Conservation (phyloP, 2,797 vertebrate genomes). For the Macropus fuliginosus region DNA sequence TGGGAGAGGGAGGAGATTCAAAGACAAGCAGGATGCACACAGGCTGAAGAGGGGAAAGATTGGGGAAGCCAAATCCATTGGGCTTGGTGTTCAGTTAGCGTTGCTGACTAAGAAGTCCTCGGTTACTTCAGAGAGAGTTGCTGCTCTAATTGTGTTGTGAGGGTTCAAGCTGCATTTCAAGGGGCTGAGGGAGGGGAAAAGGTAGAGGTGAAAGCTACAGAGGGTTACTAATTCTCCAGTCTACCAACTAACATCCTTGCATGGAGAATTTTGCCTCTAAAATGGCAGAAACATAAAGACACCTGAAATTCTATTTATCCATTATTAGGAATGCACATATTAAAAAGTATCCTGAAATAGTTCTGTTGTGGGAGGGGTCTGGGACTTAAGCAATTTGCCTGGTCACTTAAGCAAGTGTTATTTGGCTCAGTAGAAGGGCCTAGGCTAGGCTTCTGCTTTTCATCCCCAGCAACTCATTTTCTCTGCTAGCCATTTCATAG, state of each 20-base stretch:
- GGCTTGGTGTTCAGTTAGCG: background rate
- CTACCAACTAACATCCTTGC: background rate
- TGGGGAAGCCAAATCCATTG: background rate
- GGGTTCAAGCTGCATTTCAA: background rate
- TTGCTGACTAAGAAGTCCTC: background rate
- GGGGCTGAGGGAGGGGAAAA: background rate
- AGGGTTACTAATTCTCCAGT: background rate
- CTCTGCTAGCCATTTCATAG: background rate
- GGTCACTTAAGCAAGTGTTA: background rate
- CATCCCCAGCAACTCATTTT: background rate
- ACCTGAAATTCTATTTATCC: background rate
- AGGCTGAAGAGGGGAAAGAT: background rate
- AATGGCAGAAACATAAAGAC: background rate
- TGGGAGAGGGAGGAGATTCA: background rate
- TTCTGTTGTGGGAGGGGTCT: background rate
- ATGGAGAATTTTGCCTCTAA: background rate
- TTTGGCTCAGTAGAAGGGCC: background rate
- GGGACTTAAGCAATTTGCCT: background rate
- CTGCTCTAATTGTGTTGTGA: background rate
- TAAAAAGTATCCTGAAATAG: background rate
- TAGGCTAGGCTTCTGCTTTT: background rate
- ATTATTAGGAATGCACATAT: background rate
- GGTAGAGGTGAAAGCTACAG: background rate
- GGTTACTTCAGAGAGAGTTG: background rate
- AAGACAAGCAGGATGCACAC: background rate